Base-by-base conservation (phyloP, 1,140 invertebrate genomes). In the Bathynomus jamesi region DNA sequence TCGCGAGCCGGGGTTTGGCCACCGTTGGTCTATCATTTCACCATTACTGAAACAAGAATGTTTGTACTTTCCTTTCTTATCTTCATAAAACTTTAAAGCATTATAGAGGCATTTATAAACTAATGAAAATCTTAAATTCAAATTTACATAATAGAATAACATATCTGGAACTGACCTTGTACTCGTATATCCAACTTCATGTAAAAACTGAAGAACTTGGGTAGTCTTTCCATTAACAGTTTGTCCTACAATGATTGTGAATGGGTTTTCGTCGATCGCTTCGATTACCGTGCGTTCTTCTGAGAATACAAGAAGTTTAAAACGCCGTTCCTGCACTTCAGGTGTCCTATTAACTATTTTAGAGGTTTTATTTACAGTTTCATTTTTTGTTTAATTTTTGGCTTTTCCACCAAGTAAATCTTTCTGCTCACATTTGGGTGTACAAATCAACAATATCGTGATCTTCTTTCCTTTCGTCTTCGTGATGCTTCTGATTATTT, bases 221-320 rank as follows among this genome's bases (percentile, higher is more conserved):
- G 98, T 99, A 0, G 98, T 99, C 85, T 99, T 97, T 71, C 96
- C 94, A 80, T 89, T 91, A 31, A 91, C 95, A 61, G 96, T 98
- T 84, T 95, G 93, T 78, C 95, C 96, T 79, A 93, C 94, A 28
- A 99, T 85, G 78, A 99, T 90, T 0, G 95, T 87, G 73, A 97
- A 89, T 61, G 88, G 85, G 85, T 98, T 94, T 77, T 97, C 92
- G 83, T 92, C 93, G 28, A 99, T 93, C 0, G 90, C 85, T 84
- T 99, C 98, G 87, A 99, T 94, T 17, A 99, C 93, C 25, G 85
- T 82, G 81, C 98, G 95, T 82, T 99, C 98, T 84, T 99, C 96
- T 2, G 88, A 90, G 21, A 98, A 84, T 78, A 99, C 97, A 0
- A 98, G 98, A 17, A 99, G 84, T 83, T 96, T 94, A 28, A 93